Conservation (phyloP, 2,888 invertebrate genomes). For the Thereva nobilitata region DNA sequence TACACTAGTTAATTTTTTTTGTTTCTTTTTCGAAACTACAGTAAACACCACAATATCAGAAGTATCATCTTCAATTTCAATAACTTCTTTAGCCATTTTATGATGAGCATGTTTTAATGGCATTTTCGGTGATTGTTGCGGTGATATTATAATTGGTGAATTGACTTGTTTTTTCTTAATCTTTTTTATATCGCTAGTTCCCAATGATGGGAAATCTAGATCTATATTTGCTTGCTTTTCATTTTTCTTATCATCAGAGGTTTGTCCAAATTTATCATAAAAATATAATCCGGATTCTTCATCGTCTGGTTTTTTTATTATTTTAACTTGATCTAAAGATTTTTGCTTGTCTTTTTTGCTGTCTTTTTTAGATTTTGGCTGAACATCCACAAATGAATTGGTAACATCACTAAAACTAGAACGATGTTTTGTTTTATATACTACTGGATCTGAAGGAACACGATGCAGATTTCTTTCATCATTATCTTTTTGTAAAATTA, state of each 20-base stretch:
- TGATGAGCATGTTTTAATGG: conserved; percentile 6
- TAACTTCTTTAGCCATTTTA: neutral
- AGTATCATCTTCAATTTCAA: conserved; percentile 20
- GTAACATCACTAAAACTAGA: neutral
- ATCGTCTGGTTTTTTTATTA: neutral
- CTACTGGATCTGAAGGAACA: neutral
- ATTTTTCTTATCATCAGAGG: too few relatives aligned
- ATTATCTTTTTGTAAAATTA: neutral
- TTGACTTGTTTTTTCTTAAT: conserved; percentile 19
- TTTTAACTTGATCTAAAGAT: neutral
- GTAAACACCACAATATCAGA: conserved; percentile 22
- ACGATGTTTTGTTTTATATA: neutral
- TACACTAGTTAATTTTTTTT: neutral
- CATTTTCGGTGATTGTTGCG: conserved; percentile 26
- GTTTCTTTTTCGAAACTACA: conserved; percentile 31
- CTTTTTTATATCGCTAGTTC: too few relatives aligned
- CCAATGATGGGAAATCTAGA: too few relatives aligned
- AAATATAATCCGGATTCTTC: conserved; percentile 25
- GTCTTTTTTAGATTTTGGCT: neutral
- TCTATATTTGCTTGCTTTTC: too few relatives aligned
- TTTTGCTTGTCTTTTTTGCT: neutral
- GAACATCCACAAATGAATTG: neutral
- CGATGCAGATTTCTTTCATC: neutral
- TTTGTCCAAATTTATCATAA: conserved; percentile 32
- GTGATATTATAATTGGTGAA: conserved; percentile 1